phyloP scores from a whole-genome alignment of 2,888 invertebrate species.

The Pterostichus madidus region DNA sequence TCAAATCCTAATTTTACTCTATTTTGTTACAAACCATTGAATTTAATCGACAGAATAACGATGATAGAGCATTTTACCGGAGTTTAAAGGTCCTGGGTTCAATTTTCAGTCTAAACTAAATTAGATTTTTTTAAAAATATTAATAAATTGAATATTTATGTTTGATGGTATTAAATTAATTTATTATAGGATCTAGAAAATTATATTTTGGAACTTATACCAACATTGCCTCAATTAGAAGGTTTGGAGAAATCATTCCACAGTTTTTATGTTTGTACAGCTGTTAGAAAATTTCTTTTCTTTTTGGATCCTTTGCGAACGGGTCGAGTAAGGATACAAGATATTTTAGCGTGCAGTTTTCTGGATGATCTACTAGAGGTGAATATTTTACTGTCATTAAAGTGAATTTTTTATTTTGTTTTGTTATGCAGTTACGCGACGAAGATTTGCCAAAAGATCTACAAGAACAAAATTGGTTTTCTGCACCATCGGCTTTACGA shows the following conservation, averaged over 20 bases:
- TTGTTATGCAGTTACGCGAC: slow-evolving; percentile 83
- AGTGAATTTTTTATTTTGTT: background rate
- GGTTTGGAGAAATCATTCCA: slow-evolving; percentile 96
- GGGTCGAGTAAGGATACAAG: slow-evolving; percentile 93
- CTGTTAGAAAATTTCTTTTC: slow-evolving; percentile 97
- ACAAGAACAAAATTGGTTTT: slow-evolving; percentile 95
- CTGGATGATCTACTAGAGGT: slow-evolving; percentile 94
- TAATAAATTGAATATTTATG: slow-evolving; percentile 62
- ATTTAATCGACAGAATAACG: no score
- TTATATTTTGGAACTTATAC: slow-evolving; percentile 95
- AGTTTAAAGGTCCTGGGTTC: no score
- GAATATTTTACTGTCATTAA: slow-evolving; percentile 68
- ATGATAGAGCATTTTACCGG: no score
- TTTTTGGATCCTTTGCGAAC: slow-evolving; percentile 94
- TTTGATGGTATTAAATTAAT: background rate
- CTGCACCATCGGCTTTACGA: slow-evolving; percentile 91
- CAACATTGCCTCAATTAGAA: slow-evolving; percentile 93
- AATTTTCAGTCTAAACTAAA: no score
- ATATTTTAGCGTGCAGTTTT: slow-evolving; percentile 94
- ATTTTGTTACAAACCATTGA: no score
- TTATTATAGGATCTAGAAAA: slow-evolving; percentile 90
- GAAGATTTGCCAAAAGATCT: slow-evolving; percentile 90
- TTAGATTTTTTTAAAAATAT: no score
- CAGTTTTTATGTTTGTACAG: slow-evolving; percentile 97
- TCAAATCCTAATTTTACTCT: no score